phyloP scores from a whole-genome alignment of 2,888 invertebrate species.

The Dinocampus coccinellae region DNA sequence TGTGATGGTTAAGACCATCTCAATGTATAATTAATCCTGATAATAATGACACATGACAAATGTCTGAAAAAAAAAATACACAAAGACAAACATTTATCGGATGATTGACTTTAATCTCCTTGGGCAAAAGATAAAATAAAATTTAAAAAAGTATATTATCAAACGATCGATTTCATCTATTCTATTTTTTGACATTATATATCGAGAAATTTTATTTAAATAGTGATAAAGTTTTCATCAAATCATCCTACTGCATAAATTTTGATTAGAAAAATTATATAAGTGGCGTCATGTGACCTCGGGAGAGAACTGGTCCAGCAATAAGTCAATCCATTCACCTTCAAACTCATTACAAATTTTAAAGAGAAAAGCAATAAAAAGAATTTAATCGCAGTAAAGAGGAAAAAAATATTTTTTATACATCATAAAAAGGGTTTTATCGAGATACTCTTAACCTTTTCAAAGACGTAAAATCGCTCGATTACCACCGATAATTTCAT shows the following conservation, averaged over 20 bases:
- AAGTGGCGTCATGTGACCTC: not conserved
- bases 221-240: not conserved
- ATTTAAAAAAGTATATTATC: not conserved
- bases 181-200: not conserved
- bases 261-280: not conserved
- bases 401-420: not conserved
- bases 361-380: slow-evolving; percentile 2
- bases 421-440: not conserved
- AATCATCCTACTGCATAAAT: not conserved
- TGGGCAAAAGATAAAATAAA: not conserved
- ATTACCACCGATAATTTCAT: not conserved
- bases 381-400: not conserved
- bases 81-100: not conserved
- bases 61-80: not conserved
- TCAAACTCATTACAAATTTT: slow-evolving; percentile 1
- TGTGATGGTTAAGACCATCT: not conserved
- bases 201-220: not conserved
- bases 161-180: not conserved
- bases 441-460: not conserved
- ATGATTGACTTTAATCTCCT: not conserved
- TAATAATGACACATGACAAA: not conserved
- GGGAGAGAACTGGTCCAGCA: not conserved
- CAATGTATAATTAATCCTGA: not conserved
- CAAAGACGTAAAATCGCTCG: not conserved
- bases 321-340: slow-evolving; percentile 4